A percentile compares a stretch with the other conserved stretches of the same genome.
Evolutionary conservation across 2,113 vertebrate genomes (phyloP).

Genomic region (Miniopterus natalensis): DNA sequence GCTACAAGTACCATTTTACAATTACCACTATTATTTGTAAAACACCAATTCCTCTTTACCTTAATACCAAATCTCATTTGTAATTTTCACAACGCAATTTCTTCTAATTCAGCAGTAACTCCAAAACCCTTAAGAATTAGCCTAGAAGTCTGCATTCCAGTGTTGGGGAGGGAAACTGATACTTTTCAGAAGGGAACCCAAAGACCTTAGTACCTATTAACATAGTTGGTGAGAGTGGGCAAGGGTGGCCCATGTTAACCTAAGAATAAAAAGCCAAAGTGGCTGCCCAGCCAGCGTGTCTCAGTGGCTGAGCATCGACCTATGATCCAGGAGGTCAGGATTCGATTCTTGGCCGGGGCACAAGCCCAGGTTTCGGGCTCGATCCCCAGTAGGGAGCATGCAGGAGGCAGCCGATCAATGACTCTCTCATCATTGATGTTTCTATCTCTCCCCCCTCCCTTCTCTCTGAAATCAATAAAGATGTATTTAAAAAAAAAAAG

Average conservation of each 20-base stretch:
- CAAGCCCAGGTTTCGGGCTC: too few species aligned
- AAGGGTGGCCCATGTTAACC: neutral
- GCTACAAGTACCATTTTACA: neutral
- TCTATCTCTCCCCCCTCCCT: too few species aligned
- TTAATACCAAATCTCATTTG: neutral
- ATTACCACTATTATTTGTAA: neutral
- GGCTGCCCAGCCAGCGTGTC: too few species aligned
- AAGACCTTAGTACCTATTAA: neutral
- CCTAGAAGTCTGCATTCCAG: neutral
- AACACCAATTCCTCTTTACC: neutral
- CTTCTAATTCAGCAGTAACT: neutral
- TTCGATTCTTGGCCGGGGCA: too few species aligned
- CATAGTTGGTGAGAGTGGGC: neutral
- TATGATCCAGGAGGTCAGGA: too few species aligned
- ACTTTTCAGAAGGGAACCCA: neutral
- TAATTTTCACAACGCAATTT: slow-evolving; percentile 1
- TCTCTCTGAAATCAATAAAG: too few species aligned
- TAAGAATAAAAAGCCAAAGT: neutral
- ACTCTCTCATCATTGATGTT: too few species aligned
- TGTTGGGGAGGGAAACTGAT: neutral
- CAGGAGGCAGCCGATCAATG: too few species aligned
- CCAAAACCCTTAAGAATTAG: neutral
- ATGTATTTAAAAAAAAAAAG: too few species aligned
- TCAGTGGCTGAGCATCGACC: too few species aligned
- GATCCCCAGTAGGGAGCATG: too few species aligned